These are phyloP conservation scores for Lathronympha strigana DNA, from an alignment of 2,888 invertebrate genomes.

Conservation along the genomic window DNA sequence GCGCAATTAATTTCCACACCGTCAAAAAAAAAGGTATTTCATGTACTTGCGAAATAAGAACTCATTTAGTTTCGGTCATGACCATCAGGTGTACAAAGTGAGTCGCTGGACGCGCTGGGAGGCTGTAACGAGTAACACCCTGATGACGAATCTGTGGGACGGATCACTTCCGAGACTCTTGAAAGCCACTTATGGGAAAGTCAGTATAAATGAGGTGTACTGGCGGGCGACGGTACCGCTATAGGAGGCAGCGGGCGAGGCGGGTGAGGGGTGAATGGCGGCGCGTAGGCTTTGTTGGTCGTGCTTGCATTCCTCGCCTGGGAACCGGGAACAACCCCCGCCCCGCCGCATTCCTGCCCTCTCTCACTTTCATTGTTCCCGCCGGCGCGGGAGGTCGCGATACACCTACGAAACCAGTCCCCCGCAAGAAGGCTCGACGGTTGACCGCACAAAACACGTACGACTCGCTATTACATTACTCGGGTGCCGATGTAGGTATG, in stretches of 20 bases:
- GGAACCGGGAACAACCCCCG: slow-evolving; percentile 75
- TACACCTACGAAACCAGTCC: slow-evolving; percentile 73
- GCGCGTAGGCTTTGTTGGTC: slow-evolving; percentile 81
- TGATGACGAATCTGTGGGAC: slow-evolving; percentile 60
- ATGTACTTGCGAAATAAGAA: too few relatives aligned
- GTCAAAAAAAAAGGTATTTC: too few relatives aligned
- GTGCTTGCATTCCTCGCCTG: slow-evolving; percentile 83
- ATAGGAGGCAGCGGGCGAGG: slow-evolving; percentile 53
- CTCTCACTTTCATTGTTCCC: slow-evolving; percentile 84
- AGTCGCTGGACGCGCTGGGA: too few relatives aligned
- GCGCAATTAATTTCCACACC: too few relatives aligned
- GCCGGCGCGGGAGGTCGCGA: slow-evolving; percentile 81
- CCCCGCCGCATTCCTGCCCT: slow-evolving; percentile 76
- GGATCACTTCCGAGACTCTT: slow-evolving; percentile 56
- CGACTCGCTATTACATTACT: slow-evolving; percentile 9
- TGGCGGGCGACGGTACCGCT: slow-evolving; percentile 57
- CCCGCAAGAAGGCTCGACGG: slow-evolving; percentile 61
- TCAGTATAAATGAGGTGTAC: slow-evolving; percentile 71
- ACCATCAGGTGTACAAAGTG: too few relatives aligned
- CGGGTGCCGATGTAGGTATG: not conserved
- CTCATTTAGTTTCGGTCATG: too few relatives aligned
- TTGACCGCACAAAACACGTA: slow-evolving; percentile 73
- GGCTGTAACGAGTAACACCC: too few relatives aligned
- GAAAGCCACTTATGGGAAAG: slow-evolving; percentile 70
- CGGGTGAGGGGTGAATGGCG: slow-evolving; percentile 75